Evolutionary conservation across 2,797 vertebrate species (phyloP), one percentile per base, ranked within the genome.

Genomic region (Percopsis omiscomaycus): DNA sequence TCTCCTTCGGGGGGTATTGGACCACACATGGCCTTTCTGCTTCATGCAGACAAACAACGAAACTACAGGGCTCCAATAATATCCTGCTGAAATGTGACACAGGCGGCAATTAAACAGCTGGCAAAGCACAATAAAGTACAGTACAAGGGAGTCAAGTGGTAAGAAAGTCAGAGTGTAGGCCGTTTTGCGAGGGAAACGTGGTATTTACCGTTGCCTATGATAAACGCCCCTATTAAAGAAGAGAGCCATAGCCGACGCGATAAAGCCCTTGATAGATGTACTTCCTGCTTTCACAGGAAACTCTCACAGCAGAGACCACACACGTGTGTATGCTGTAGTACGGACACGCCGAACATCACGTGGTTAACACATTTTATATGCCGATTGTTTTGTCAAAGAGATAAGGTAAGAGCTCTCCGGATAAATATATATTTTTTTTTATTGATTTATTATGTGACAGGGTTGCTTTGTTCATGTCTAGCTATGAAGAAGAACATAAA

Each of bases 211-310:
- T 37, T 37, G 32, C 32, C 32, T 8, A 5, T 37, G 57, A 1
- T 8, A 22, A 3, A 48, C 6, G 12, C 0, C 15, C 59, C 3
- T 48, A 68, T 68, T 61, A 78, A 46, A 73, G 49, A 16, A 3
- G 5, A 0, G 14, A 52, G 53, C 46, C 5, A 42, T 42, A 8
- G n/a, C 55, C 13, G 56, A 32, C 10, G 44, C 11, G 12, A 59
- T 12, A 27, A 2, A 5, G 45, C 45, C 12, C 22, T 22, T 22
- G 22, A 22, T 48, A 5, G 10, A 4, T 10, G 13, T 32, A 76
- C 69, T 88, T 88, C 85, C 81, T 80, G 61, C 51, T 81, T 80
- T 67, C 9, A 74, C 73, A 79, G 73, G 75, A 83, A 73, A 12
- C 52, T 10, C 6, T 71, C 66, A 60, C 8, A 29, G 5, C 0